Conservation (phyloP, 2,888 invertebrate species). For the Syrphus vitripennis region DNA sequence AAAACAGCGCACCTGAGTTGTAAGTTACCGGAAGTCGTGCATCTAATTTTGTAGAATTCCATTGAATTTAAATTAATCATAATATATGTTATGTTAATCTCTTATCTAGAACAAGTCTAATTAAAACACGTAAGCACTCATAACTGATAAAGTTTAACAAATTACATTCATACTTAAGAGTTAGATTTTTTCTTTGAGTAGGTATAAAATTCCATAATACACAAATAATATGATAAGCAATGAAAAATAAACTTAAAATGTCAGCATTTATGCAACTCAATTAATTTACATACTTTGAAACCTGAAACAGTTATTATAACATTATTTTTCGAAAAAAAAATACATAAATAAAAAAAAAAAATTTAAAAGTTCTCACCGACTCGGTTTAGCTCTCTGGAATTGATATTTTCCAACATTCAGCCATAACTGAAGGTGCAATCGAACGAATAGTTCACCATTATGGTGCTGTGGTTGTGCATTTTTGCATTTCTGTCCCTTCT, state of each 20-base stretch:
- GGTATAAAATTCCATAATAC: too few species aligned
- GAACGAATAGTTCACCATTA: background rate
- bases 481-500: constrained; percentile 2
- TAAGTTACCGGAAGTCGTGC: too few species aligned
- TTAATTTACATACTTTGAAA: background rate
- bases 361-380: background rate
- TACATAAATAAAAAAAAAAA: background rate
- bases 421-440: constrained; percentile 14
- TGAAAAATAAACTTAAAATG: background rate
- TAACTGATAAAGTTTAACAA: background rate
- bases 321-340: background rate
- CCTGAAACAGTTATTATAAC: background rate
- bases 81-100: too few species aligned
- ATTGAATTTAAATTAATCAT: too few species aligned
- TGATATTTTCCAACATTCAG: constrained; percentile 9
- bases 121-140: too few species aligned
- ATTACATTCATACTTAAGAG: too few species aligned
- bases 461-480: constrained; percentile 15
- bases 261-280: background rate
- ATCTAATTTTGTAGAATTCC: too few species aligned
- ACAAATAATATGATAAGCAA: background rate
- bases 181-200: background rate
- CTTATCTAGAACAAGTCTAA: too few species aligned
- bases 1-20: too few species aligned
- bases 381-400: constrained; percentile 1